phyloP scores from a whole-genome alignment of 2,888 invertebrate species.

The Mellilla xanthometata region DNA sequence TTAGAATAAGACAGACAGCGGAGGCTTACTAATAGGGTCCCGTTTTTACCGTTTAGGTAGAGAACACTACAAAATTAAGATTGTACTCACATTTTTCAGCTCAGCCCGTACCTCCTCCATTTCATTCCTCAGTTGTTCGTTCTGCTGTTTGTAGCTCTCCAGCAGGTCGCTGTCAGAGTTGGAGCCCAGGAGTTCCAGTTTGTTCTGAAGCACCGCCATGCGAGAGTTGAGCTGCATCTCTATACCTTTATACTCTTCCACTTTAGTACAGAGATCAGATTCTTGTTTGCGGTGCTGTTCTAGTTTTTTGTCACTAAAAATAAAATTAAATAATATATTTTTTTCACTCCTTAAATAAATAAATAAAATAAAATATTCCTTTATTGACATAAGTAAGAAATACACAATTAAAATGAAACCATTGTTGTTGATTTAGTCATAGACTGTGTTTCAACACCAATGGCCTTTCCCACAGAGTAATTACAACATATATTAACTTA shows the following conservation, averaged over 20 bases:
- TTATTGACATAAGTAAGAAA: no score
- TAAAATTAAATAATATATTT: no score
- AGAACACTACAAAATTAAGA: constrained; percentile 1
- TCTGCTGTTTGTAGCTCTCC: constrained; percentile 59
- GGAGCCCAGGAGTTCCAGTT: constrained; percentile 56
- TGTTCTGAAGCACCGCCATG: constrained; percentile 64
- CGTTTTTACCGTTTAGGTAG: no score
- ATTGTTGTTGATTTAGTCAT: no score
- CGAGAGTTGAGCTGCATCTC: constrained; percentile 69
- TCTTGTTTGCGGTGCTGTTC: constrained; percentile 70
- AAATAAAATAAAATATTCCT: no score
- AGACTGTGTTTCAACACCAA: no score
- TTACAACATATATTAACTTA: no score
- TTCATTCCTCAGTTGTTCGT: constrained; percentile 59
- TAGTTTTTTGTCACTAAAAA: constrained; percentile 63
- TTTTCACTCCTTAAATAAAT: no score
- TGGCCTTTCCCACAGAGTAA: no score
- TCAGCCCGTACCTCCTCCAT: constrained; percentile 59
- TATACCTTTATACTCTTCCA: constrained; percentile 67
- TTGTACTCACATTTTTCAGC: constrained; percentile 55
- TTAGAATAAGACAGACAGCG: no score
- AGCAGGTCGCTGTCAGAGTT: constrained; percentile 56
- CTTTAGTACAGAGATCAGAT: constrained; percentile 55
- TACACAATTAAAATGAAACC: no score
- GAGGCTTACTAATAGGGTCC: no score